Evolutionary conservation across 2,113 vertebrate genomes (phyloP), one percentile per base, ranked within the genome.

Genomic region (Archocentrus centrarchus): DNA sequence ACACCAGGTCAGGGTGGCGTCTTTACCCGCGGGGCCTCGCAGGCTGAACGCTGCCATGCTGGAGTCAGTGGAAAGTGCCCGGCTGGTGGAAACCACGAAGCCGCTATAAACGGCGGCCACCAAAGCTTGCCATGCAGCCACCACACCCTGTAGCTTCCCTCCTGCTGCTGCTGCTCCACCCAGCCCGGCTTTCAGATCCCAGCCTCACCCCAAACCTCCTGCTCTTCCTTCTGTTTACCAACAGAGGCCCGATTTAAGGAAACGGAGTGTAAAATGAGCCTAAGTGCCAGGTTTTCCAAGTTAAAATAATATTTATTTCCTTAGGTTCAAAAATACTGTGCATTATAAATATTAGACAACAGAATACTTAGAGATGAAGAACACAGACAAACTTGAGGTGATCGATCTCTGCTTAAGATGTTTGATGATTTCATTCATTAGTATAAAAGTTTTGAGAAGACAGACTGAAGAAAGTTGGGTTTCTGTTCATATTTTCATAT

Each of bases 321-420:
- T 85, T 62, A 78, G 83, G 20, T 89, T 85, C 68, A 85, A 87
- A 90, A 90, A 93, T 84, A 93, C 88, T 86, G 90, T 13, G 75
- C 70, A 75, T 93, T 93, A 95, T 93, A 95, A 94, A 95, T 95
- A 94, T 94, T 24, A 94, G 63, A 94, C 90, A 94, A 89, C n/a
- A n/a, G 70, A 94, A 91, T 89, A 86, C 68, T 88, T 73, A 76
- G 9, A 32, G 57, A 50, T 77, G 80, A 91, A 92, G 77, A 76
- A 85, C 81, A 47, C 6, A 53, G 41, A 92, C 66, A 86, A 62
- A 59, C n/a, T 53, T 59, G 10, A n/a, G 53, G 27, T n/a, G 7
- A 50, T 50, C 4, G 7, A 50, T 50, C 4, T 62, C 62, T 47
- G 77, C 53, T 75, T 32, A 14, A 22, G 7, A 39, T 15, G 44